Base-by-base conservation (phyloP, 2,113 vertebrate species). In the Pituophis catenifer region DNA sequence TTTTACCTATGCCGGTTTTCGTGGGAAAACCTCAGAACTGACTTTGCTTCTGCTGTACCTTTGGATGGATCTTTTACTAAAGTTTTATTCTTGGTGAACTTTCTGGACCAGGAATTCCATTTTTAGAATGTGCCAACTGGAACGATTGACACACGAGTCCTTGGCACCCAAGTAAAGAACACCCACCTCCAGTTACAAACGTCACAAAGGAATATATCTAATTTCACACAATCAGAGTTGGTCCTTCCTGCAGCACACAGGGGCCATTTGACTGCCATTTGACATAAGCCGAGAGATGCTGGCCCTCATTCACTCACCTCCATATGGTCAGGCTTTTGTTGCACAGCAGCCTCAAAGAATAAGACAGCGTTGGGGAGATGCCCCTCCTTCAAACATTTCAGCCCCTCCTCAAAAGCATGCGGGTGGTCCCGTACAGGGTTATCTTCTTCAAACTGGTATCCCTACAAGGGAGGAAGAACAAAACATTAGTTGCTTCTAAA, bases 391-490 rank as follows among this genome's bases (percentile, higher is more conserved):
- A 99, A 98, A 88, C 98, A 98, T 94, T 97, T 98, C 89, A 99
- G 95, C 0, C 99, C 99, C 94, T 99, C 99, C 53, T 98, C 98
- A 94, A 99, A 98, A 1, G 99, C 98, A 95, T 98, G 98, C 0
- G 98, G 98, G 91, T 99, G 99, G 91, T 99, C 98, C 70, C 98
- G 96, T 96, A 99, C 98, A 0, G 99, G 99, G 96, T 99, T 99
- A 53, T 99, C 99, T n/a, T 99, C 98, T 96, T 99, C 99, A 96
- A 99, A 99, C 95, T 99, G 98, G 97, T 99, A 99, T 0, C 99
- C 99, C 99, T 99, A 87, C 3, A 29, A 95, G 50, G 55, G 48
- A 92, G 91, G 53, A 44, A 70, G 92, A 88, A 53, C 1, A 81
- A 1, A n/a, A 54, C 12, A 17, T 91, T 91, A 58, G 11, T n/a